Conservation (phyloP, 2,113 vertebrate species). For the Bagarius yarrelli region DNA sequence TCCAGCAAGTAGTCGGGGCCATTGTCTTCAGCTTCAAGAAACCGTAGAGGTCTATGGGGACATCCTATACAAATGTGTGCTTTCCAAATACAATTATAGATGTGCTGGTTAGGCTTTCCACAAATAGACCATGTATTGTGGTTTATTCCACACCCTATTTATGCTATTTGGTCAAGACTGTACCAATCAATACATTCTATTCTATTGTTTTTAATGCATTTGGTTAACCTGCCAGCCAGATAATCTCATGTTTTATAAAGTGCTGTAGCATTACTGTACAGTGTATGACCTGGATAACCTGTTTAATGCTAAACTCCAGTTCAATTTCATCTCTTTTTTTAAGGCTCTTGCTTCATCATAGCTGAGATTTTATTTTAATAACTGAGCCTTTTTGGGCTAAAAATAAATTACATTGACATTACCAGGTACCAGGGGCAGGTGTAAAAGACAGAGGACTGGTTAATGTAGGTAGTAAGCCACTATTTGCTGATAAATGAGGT, state of each 20-base stretch:
- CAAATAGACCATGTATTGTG: background rate
- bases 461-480: background rate
- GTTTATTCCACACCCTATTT: conserved; percentile 5
- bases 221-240: background rate
- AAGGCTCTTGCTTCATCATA: background rate
- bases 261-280: background rate
- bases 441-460: conserved; percentile 20
- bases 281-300: background rate
- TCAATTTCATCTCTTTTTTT: background rate
- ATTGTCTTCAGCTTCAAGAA: too few relatives aligned
- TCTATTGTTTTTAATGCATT: background rate
- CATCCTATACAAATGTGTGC: too few relatives aligned
- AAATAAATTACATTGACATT: conserved; percentile 14
- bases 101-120: too few relatives aligned
- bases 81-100: too few relatives aligned
- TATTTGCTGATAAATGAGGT: background rate
- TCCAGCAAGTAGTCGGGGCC: too few relatives aligned
- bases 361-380: background rate
- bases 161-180: conserved; percentile 3
- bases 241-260: conserved; percentile 1
- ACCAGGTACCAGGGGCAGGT: background rate
- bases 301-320: background rate
- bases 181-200: conserved; percentile 28
- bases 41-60: too few relatives aligned
- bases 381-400: background rate